These are phyloP conservation scores for Periophthalmodon schlosseri DNA, from an alignment of 2,113 vertebrate species.

Conservation along the genomic window DNA sequence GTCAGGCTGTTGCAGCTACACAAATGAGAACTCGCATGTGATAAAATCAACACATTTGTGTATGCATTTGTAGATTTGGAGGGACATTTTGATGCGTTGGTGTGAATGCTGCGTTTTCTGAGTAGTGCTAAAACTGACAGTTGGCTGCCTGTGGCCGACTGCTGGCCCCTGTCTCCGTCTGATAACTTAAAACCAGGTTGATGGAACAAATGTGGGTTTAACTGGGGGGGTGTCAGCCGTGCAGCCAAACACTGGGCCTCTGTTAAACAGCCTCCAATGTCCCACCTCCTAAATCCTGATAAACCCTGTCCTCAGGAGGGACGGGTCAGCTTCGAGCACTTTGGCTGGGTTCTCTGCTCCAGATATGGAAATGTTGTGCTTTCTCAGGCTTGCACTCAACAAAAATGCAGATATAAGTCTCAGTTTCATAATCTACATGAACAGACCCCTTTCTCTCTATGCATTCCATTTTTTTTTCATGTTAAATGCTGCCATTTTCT, in stretches of 20 bases:
- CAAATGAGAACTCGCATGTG: slow-evolving; percentile 1
- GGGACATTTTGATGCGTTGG: not conserved
- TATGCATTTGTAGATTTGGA: not conserved
- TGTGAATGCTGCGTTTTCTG: not conserved
- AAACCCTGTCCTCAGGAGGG: slow-evolving; percentile 54
- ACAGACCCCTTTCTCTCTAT: not conserved
- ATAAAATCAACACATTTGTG: slow-evolving; percentile 10
- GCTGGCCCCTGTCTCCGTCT: slow-evolving; percentile 19
- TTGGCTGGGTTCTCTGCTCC: not conserved
- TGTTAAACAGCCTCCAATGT: slow-evolving; percentile 52
- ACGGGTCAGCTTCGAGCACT: slow-evolving; percentile 15
- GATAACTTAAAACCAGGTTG: slow-evolving; percentile 34
- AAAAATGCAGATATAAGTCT: not conserved
- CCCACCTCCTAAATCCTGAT: slow-evolving; percentile 59
- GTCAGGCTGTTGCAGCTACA: slow-evolving; percentile 2
- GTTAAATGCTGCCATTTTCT: not conserved
- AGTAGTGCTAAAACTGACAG: slow-evolving; percentile 16
- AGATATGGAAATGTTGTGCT: slow-evolving; percentile 3
- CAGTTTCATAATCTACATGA: not conserved
- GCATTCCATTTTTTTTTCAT: not conserved
- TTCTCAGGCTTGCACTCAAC: not conserved
- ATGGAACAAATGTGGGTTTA: slow-evolving; percentile 50
- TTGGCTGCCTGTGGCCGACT: slow-evolving; percentile 26
- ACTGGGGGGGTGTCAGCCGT: slow-evolving; percentile 41
- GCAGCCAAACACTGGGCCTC: slow-evolving; percentile 55